These are phyloP conservation scores for Delichon dasypus DNA, from an alignment of 2,797 vertebrate species.

Conservation along the genomic window DNA sequence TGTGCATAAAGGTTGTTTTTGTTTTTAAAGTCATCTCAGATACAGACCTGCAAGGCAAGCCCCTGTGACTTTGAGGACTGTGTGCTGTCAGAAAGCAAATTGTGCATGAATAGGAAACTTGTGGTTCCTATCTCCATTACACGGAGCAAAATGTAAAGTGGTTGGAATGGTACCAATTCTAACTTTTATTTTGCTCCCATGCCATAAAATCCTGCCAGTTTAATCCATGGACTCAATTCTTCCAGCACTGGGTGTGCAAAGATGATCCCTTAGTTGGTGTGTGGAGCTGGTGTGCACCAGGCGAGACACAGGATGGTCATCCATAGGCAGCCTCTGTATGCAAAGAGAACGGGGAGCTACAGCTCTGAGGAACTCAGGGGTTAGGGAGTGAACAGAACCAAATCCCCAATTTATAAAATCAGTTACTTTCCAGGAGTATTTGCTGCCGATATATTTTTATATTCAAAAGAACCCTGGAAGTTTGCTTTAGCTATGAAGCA, in stretches of 20 bases:
- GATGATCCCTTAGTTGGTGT: background rate
- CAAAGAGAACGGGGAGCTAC: background rate
- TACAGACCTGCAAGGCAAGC: background rate
- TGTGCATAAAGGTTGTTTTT: background rate
- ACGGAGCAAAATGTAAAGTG: background rate
- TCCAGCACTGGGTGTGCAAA: background rate
- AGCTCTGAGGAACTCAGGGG: background rate
- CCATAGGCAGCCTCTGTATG: background rate
- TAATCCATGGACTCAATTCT: background rate
- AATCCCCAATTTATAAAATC: background rate
- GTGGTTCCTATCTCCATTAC: background rate
- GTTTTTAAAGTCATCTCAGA: background rate
- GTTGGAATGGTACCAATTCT: background rate
- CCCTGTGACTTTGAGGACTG: fast-evolving
- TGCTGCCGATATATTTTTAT: background rate
- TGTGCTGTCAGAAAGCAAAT: background rate
- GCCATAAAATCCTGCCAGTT: background rate
- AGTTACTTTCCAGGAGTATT: background rate
- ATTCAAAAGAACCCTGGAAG: too few species aligned
- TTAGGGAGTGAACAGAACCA: background rate
- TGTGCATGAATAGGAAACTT: background rate
- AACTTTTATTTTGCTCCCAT: background rate
- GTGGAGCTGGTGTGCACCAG: background rate
- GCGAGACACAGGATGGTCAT: background rate
- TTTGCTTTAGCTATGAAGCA: background rate